These are phyloP conservation scores for Drosophila lacicola DNA, from an alignment of 2,888 invertebrate species.

Conservation along the genomic window DNA sequence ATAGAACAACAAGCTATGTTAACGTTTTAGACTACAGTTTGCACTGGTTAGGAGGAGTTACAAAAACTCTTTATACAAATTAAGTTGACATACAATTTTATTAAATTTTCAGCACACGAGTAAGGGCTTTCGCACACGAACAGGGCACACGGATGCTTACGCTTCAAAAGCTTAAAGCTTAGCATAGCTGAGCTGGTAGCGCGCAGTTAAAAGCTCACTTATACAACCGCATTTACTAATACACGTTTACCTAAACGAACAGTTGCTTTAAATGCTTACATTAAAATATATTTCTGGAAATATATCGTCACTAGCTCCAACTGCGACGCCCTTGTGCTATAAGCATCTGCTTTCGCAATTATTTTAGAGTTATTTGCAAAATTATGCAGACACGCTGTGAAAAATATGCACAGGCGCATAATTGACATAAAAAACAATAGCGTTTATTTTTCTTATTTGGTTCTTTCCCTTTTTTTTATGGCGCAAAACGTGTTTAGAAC, in stretches of 20 bases:
- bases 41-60: neutral
- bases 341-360: constrained; percentile 31
- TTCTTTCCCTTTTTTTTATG: constrained; percentile 33
- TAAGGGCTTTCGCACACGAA: neutral
- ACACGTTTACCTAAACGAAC: neutral
- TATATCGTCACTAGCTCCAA: no score
- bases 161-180: neutral
- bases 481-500: constrained; percentile 65
- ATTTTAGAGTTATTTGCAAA: constrained; percentile 22
- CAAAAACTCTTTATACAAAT: neutral
- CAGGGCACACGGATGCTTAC: neutral
- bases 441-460: constrained; percentile 39
- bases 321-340: neutral
- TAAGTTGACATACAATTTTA: constrained; percentile 21
- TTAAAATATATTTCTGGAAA: neutral
- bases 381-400: constrained; percentile 16
- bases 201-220: neutral
- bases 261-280: neutral
- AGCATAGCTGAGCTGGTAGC: neutral
- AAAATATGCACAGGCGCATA: constrained; percentile 40
- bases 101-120: constrained; percentile 15
- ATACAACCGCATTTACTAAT: neutral
- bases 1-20: constrained; percentile 7
- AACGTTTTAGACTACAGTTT: neutral
- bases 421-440: constrained; percentile 62